These are phyloP conservation scores for Falco naumanni DNA, from an alignment of 2,797 vertebrate species.

Conservation along the genomic window DNA sequence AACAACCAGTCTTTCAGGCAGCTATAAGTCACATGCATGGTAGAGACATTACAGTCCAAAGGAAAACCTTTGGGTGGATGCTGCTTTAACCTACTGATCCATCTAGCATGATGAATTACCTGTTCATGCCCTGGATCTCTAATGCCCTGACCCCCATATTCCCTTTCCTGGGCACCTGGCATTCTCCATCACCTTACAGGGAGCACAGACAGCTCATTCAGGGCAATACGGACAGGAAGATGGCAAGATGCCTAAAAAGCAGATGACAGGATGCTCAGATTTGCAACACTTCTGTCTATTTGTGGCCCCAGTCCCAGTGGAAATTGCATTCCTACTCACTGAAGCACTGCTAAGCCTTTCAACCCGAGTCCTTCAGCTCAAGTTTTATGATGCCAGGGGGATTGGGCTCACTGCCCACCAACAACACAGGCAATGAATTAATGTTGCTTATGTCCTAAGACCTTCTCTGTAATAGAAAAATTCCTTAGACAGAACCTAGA, in stretches of 20 bases:
- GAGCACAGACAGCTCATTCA: neutral
- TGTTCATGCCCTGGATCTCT: neutral
- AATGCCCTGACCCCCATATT: neutral
- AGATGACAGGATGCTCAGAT: neutral
- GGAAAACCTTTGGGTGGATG: neutral
- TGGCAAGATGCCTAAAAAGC: neutral
- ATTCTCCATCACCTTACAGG: neutral
- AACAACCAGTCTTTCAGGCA: neutral
- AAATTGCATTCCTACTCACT: neutral
- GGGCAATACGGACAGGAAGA: neutral
- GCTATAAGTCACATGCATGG: neutral
- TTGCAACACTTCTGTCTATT: neutral
- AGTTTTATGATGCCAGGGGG: neutral
- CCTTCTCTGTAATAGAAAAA: neutral
- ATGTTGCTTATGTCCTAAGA: neutral
- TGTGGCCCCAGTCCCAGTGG: neutral
- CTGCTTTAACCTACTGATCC: neutral
- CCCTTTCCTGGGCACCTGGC: neutral
- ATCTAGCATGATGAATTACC: neutral
- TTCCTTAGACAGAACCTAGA: neutral
- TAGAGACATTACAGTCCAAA: neutral
- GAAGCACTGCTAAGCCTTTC: neutral
- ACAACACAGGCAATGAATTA: neutral
- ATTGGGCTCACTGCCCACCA: neutral
- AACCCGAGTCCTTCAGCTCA: neutral